These are phyloP conservation scores for Cyphomyrmex costatus DNA, from an alignment of 1,140 invertebrate species.

Conservation along the genomic window DNA sequence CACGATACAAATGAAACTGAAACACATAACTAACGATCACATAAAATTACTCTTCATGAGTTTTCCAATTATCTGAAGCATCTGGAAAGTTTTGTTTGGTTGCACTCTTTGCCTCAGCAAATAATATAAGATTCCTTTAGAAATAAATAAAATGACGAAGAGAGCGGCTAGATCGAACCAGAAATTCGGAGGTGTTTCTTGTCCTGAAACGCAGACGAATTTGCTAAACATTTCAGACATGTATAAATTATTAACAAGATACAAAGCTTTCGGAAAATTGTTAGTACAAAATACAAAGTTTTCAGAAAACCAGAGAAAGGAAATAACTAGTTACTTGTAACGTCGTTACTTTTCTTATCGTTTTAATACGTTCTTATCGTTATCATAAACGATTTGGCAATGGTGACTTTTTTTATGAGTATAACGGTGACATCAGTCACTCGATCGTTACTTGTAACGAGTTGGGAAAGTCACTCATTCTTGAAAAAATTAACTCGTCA, in stretches of 20 bases:
- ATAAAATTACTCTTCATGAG: slow-evolving; percentile 88
- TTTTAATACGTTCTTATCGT: too few relatives aligned
- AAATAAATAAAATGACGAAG: slow-evolving; percentile 87
- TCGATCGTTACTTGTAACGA: too few relatives aligned
- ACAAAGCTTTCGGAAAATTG: not conserved
- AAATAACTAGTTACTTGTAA: too few relatives aligned
- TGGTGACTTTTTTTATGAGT: too few relatives aligned
- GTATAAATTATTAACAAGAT: not conserved
- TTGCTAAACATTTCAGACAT: not conserved
- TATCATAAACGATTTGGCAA: too few relatives aligned
- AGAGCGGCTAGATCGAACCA: slow-evolving; percentile 89
- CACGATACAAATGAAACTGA: not conserved
- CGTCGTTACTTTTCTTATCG: too few relatives aligned
- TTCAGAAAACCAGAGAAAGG: too few relatives aligned
- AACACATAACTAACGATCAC: slow-evolving; percentile 30
- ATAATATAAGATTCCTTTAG: slow-evolving; percentile 89
- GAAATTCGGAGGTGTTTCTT: slow-evolving; percentile 86
- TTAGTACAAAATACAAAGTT: too few relatives aligned
- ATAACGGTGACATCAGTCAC: too few relatives aligned
- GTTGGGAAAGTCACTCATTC: too few relatives aligned
- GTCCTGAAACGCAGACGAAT: slow-evolving; percentile 84
- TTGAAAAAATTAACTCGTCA: too few relatives aligned
- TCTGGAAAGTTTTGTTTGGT: slow-evolving; percentile 90
- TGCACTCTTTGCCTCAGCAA: slow-evolving; percentile 89
- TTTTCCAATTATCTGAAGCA: slow-evolving; percentile 88